Evolutionary conservation across 2,888 invertebrate species (phyloP), one percentile per base, ranked within the genome.

Genomic region (Pharmacophagus antenor): DNA sequence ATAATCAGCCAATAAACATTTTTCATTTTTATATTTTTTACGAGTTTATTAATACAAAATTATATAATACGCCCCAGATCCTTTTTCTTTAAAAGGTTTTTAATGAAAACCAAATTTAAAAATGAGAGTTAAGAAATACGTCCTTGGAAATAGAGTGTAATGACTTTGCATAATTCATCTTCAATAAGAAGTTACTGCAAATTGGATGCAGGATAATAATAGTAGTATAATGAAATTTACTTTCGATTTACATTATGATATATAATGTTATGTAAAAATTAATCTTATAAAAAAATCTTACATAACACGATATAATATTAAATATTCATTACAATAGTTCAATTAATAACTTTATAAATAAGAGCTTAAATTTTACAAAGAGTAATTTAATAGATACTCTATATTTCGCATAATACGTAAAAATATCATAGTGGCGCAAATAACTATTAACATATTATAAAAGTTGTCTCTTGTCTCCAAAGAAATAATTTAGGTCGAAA

Each of bases 121-220:
- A 44, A 4, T 17, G n/a, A 17, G 8, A 1, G 18, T 44, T 44
- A 18, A 18, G 10, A 18, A 44, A 17, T 7, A 8, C 7, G 42
- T 44, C 42, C 10, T 44, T 20, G 18, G 20, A 18, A 44, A 18
- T 44, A 44, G 42, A 17, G 42, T 18, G 2, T 58, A 42, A 46
- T 21, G 31, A 58, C 46, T 27, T 58, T 58, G 22, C 58, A 58
- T 58, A 58, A 46, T 51, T 58, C 31, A 20, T 47, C 22, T 58
- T 52, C 47, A 46, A 58, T 52, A 31, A 58, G 52, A 31, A 52
- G 58, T 58, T 58, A 58, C 48, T 58, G 58, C 58, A 58, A 53
- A 58, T 58, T 58, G 52, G 58, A 53, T 53, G 50, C 22, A 47
- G 37, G 52, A 18, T 47, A 37, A 58, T 46, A 51, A 31, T 31